Evolutionary conservation across 2,888 invertebrate species (phyloP).

Genomic region (Diaphora mendica): DNA sequence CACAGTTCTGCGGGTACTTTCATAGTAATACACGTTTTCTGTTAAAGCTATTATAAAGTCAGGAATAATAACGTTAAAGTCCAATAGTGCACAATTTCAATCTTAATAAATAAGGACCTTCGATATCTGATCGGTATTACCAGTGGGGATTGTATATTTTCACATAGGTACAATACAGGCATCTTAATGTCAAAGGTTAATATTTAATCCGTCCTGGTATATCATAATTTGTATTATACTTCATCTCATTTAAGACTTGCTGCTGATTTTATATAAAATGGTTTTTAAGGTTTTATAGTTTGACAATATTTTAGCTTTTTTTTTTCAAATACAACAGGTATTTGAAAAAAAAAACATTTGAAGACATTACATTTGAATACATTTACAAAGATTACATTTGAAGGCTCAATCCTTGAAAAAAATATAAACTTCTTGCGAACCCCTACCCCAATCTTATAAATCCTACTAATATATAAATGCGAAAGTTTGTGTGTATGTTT

Average conservation of each 20-base stretch:
- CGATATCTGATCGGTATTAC: not conserved
- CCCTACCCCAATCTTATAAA: no score
- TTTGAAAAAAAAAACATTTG: no score
- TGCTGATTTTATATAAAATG: not conserved
- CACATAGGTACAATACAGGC: not conserved
- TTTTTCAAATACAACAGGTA: not conserved
- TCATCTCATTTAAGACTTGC: not conserved
- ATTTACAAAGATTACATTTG: not conserved
- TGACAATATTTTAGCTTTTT: not conserved
- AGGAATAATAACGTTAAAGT: not conserved
- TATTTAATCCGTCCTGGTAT: not conserved
- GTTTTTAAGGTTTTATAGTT: not conserved
- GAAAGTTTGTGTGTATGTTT: no score
- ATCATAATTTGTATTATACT: not conserved
- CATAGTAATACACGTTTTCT: conserved; percentile 33
- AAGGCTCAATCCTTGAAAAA: not conserved
- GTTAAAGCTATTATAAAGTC: conserved; percentile 11
- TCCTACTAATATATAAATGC: no score
- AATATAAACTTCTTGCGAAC: not conserved
- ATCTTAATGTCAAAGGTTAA: not conserved
- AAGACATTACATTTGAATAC: no score
- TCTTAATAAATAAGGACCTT: not conserved
- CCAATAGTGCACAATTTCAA: not conserved
- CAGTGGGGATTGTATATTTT: not conserved
- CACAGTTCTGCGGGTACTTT: conserved; percentile 47